Evolutionary conservation across 2,113 vertebrate species (phyloP), one percentile per base, ranked within the genome.

Genomic region (Calidris pugnax): DNA sequence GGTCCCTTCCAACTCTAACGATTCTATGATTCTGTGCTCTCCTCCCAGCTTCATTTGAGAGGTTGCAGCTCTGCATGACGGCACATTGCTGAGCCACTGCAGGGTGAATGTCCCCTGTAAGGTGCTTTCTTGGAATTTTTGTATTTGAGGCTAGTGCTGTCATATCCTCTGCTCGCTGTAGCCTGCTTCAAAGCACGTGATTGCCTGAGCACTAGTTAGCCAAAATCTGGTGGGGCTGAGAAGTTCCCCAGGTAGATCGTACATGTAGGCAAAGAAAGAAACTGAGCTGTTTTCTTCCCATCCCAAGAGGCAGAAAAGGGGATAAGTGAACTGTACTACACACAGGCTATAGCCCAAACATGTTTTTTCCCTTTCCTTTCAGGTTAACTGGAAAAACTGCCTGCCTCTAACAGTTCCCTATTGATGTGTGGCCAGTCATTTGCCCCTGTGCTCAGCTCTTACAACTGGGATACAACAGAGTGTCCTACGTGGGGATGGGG

Each of bases 391-490:
- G 60, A 66, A 77, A 66, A 84, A 20, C 24, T 47, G 28, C n/a
- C 59, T 37, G 26, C 13, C 39, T 63, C 69, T 26, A n/a, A 21
- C 2, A 27, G 20, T 69, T 57, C 47, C 17, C 26, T 22, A 4
- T 10, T 1, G 2, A 6, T 11, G 3, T 10, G 12, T 17, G 17
- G 19, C 20, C 10, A 0, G 22, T 10, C 1, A 0, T 50, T 85
- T 53, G 47, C 37, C 11, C 43, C 37, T 33, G 41, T 39, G 43
- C 24, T 74, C 62, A 27, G 10, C 4, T 60, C 18, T 28, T 37
- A 17, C 9, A 24, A 8, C 33, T 26, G 66, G 11, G 15, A 17
- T 87, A 35, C 33, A 21, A 5, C 32, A 57, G 20, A 21, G 63
- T 37, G 28, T 41, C 56, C 41, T 23, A 1, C 1, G 2, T 59